These are phyloP conservation scores for Meloe dianella DNA, from an alignment of 2,888 invertebrate species.

Conservation along the genomic window DNA sequence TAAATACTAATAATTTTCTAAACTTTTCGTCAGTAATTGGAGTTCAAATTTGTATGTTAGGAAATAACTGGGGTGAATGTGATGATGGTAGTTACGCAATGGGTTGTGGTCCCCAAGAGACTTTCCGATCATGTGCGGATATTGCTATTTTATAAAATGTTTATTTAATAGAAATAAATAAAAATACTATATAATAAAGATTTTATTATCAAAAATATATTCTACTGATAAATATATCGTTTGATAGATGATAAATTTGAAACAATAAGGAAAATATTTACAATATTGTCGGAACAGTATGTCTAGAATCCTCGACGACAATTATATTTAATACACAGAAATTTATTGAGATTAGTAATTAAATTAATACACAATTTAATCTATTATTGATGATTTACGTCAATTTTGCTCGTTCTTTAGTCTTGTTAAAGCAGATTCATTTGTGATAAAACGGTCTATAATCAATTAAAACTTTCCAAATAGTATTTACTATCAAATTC, in stretches of 20 bases:
- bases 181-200: neutral
- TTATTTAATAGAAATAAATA: neutral
- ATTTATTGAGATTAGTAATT: no score
- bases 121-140: constrained; percentile 54
- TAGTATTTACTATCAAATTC: no score
- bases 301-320: no score
- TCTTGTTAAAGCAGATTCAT: no score
- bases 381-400: no score
- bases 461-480: no score
- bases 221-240: neutral
- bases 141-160: constrained; percentile 39
- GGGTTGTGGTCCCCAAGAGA: constrained; percentile 56
- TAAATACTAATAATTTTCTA: constrained; percentile 32
- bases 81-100: constrained; percentile 44
- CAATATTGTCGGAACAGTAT: no score
- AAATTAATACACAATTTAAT: no score
- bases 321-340: no score
- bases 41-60: constrained; percentile 38
- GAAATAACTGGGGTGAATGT: constrained; percentile 53
- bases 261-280: neutral
- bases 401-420: no score
- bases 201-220: neutral
- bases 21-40: neutral
- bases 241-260: neutral
- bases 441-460: no score